Evolutionary conservation across 92 coral and sea anemone species (phyloP).

Genomic region (Phenganax marumi): DNA sequence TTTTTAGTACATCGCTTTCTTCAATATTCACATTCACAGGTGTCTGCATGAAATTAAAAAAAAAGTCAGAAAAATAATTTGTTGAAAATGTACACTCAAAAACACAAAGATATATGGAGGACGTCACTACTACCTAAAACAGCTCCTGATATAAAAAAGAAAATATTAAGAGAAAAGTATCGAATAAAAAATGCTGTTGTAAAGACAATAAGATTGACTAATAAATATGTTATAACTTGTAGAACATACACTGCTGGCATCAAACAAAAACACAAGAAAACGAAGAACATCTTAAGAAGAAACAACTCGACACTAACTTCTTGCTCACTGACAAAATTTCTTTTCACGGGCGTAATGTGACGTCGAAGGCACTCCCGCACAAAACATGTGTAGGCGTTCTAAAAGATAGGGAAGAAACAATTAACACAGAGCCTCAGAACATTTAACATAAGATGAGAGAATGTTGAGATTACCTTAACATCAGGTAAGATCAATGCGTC

Average conservation of each 20-base stretch:
- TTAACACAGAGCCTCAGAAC: background rate
- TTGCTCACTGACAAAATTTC: slow-evolving; percentile 73
- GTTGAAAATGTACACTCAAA: background rate
- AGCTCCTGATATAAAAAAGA: no score
- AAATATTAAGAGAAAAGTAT: no score
- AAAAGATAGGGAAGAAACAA: background rate
- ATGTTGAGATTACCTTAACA: slow-evolving; percentile 66
- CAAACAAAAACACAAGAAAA: no score
- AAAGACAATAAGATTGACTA: no score
- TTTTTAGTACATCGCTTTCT: slow-evolving; percentile 84
- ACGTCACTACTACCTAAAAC: no score
- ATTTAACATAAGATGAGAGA: background rate
- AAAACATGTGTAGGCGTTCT: slow-evolving; percentile 86
- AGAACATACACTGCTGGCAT: background rate
- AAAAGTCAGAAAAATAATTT: background rate
- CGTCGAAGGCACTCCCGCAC: slow-evolving; percentile 83
- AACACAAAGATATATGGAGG: no score
- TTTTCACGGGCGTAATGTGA: slow-evolving; percentile 69
- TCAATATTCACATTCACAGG: slow-evolving; percentile 73
- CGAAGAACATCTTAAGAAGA: background rate
- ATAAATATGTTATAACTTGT: no score
- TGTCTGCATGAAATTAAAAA: slow-evolving; percentile 43
- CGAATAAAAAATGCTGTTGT: no score
- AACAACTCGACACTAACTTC: slow-evolving; percentile 45
- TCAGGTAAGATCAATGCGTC: slow-evolving; percentile 78